Evolutionary conservation across 1,140 invertebrate species (phyloP).

Genomic region (Drosophila obscura): DNA sequence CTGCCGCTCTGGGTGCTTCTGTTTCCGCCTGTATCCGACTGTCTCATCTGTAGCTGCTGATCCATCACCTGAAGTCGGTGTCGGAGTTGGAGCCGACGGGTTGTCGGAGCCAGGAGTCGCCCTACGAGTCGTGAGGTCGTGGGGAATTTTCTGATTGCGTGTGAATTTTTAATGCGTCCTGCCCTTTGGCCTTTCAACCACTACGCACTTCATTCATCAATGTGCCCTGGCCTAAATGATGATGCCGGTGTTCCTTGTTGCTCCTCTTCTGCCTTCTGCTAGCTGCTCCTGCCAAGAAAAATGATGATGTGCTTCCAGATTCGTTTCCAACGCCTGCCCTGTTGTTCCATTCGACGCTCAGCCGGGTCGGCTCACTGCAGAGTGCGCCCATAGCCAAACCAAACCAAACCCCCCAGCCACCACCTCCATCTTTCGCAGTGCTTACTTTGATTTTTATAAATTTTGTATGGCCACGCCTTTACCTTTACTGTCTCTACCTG

Average conservation of each 20-base stretch:
- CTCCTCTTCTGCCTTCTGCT: conserved; percentile 6
- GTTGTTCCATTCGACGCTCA: conserved; percentile 39
- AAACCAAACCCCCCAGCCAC: not conserved
- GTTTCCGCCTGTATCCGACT: conserved; percentile 5
- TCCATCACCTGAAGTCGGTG: conserved; percentile 57
- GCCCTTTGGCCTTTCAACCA: conserved; percentile 68
- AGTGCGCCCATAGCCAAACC: not conserved
- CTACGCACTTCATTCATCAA: conserved; percentile 80
- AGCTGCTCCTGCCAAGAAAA: conserved; percentile 58
- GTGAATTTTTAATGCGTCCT: conserved; percentile 75
- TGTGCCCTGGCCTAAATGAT: conserved; percentile 52
- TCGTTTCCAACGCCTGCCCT: conserved; percentile 10
- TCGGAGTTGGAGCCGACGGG: conserved; percentile 2
- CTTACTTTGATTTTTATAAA: conserved; percentile 81
- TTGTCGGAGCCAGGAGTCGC: conserved; percentile 15
- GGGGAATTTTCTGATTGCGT: conserved; percentile 78
- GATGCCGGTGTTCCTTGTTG: not conserved
- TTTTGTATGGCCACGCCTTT: conserved; percentile 71
- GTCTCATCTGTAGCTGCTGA: conserved; percentile 71
- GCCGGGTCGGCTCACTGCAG: conserved; percentile 19
- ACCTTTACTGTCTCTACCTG: conserved; percentile 16
- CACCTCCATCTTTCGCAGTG: conserved; percentile 11
- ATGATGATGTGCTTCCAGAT: conserved; percentile 60
- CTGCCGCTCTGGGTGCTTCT: conserved; percentile 8
- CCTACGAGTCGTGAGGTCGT: conserved; percentile 45